These are phyloP conservation scores for Pandemis heparana DNA, from an alignment of 2,888 invertebrate genomes.

Conservation along the genomic window DNA sequence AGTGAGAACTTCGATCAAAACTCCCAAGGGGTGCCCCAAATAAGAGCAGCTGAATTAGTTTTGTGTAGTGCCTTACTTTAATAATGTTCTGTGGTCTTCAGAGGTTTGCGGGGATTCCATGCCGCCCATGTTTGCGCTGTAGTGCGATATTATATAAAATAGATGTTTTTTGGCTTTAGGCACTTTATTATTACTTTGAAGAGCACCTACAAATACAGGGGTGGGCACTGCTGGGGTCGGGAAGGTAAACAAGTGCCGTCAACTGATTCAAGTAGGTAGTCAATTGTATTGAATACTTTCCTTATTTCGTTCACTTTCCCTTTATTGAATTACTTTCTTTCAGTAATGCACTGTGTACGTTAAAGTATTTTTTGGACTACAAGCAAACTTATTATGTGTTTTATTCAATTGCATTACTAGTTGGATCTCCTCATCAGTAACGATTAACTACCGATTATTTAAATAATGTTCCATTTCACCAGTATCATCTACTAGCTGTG, in stretches of 20 bases:
- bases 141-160: conserved; percentile 75
- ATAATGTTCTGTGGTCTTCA: conserved; percentile 78
- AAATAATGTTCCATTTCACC: background rate
- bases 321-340: conserved; percentile 19
- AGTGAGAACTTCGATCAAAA: conserved; percentile 60
- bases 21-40: conserved; percentile 70
- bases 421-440: conserved; percentile 16
- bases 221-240: conserved; percentile 68
- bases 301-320: conserved; percentile 55
- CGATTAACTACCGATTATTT: background rate
- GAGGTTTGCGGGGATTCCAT: conserved; percentile 76
- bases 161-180: conserved; percentile 85
- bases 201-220: conserved; percentile 69
- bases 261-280: conserved; percentile 71
- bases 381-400: background rate
- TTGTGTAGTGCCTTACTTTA: conserved; percentile 78
- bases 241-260: conserved; percentile 78
- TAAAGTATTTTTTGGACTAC: background rate
- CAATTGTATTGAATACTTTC: conserved; percentile 70
- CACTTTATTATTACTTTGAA: conserved; percentile 84
- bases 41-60: conserved; percentile 78
- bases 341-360: background rate
- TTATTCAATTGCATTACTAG: background rate
- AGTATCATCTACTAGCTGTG: background rate
- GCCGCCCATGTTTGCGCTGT: conserved; percentile 73